A percentile compares a stretch with the other conserved stretches of the same genome.
phyloP scores from a whole-genome alignment of 1,140 invertebrate species.

The Phthorimaea operculella region DNA sequence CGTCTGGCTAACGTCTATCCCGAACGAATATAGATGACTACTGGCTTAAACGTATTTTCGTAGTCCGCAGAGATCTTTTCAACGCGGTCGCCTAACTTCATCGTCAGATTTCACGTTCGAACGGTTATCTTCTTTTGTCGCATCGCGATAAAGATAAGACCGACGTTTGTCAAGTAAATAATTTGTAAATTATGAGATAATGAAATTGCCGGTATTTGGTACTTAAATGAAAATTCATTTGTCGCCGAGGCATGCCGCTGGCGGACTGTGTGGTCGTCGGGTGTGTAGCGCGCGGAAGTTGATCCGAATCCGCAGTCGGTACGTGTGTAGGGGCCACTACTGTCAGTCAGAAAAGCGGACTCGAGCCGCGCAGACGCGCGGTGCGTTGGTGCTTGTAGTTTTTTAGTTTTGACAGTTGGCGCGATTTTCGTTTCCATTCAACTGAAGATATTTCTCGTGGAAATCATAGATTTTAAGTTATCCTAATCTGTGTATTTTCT shows the following conservation, averaged over 20 bases:
- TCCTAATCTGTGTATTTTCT: conserved; percentile 64
- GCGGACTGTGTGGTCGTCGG: conserved; percentile 25
- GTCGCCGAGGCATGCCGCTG: conserved; percentile 46
- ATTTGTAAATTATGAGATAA: conserved; percentile 57
- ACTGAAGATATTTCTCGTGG: conserved; percentile 48
- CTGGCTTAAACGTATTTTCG: conserved; percentile 44
- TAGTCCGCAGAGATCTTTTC: conserved; percentile 44
- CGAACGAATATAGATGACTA: conserved; percentile 53
- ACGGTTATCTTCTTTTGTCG: conserved; percentile 59
- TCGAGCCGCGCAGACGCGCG: conserved; percentile 55
- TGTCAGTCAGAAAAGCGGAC: conserved; percentile 60
- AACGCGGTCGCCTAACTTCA: conserved; percentile 49
- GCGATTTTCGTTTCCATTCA: conserved; percentile 60
- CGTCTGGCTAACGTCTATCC: conserved; percentile 61
- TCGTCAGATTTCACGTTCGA: conserved; percentile 40
- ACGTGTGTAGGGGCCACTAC: conserved; percentile 28
- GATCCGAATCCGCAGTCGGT: conserved; percentile 15
- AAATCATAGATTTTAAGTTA: conserved; percentile 63
- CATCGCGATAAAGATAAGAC: conserved; percentile 55
- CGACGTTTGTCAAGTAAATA: conserved; percentile 48
- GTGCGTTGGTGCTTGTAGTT: conserved; percentile 63
- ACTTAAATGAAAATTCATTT: conserved; percentile 58
- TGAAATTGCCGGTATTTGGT: conserved; percentile 36
- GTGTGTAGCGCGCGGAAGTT: conserved; percentile 34
- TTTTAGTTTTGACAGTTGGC: conserved; percentile 66